A percentile compares a stretch with the other conserved stretches of the same genome.
Evolutionary conservation across 2,113 vertebrate genomes (phyloP).

Genomic region (Chlorodrepanis virens): DNA sequence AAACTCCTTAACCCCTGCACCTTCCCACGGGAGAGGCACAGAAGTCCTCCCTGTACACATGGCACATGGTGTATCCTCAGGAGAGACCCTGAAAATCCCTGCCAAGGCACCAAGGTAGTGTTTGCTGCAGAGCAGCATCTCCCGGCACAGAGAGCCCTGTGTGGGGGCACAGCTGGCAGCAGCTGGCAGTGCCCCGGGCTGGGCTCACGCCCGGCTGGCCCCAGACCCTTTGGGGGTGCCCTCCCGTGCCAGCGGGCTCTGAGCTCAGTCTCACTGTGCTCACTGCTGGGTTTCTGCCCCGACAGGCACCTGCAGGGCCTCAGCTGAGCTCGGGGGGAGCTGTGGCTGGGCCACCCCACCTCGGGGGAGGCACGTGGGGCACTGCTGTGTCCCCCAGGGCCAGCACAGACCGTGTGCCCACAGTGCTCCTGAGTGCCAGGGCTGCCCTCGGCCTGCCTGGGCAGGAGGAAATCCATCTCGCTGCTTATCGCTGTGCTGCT

Average conservation of each 20-base stretch:
- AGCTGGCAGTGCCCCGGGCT: background rate
- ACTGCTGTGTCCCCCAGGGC: background rate
- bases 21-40: background rate
- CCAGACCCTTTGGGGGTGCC: background rate
- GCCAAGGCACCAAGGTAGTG: background rate
- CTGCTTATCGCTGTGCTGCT: background rate
- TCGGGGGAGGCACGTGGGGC: background rate
- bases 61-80: background rate
- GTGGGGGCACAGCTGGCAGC: background rate
- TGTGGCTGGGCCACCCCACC: background rate
- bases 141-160: background rate
- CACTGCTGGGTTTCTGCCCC: background rate
- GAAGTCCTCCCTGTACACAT: background rate
- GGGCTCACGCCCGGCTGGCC: rapidly evolving
- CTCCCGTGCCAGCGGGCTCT: background rate
- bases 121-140: background rate
- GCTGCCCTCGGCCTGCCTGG: background rate
- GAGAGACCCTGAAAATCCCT: background rate
- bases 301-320: background rate
- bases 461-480: background rate
- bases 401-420: background rate
- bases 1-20: background rate
- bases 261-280: rapidly evolving
- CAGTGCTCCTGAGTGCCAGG: background rate
- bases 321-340: background rate